Evolutionary conservation across 2,888 invertebrate genomes (phyloP), one percentile per base, ranked within the genome.

Genomic region (Napeogenes sylphis): DNA sequence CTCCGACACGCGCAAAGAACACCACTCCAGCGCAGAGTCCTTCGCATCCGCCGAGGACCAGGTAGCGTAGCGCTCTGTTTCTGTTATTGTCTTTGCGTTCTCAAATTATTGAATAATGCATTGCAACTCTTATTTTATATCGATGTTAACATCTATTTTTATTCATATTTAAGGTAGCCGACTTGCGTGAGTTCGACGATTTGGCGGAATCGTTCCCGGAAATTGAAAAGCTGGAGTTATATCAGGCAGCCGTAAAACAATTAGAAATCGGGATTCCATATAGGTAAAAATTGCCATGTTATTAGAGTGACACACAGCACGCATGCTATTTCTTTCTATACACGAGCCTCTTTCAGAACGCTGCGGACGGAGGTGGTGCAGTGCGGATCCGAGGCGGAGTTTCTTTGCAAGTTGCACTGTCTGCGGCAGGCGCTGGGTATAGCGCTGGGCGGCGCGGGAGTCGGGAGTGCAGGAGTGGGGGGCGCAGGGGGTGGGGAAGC

Each of bases 21-120:
- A 94, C 77, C 94, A 96, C 68, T 97, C 97, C 71, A 97, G 97
- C 14, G 96, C 96, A 0, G 99, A 99, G 82, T 98, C 98, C 67
- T 99, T 98, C 87, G 97, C 98, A 58, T 99, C 98, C 2, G 99
- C 99, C 0, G 95, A 97, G 77, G 99, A 98, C 82, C 94, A 95
- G 89, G 95, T 94, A 10, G 42, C 12, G 10, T 10, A 3, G 8
- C 10, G 10, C 12, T 0, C 12, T 0, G 21, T 0, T 21, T 21
- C 21, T 21, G 21, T 21, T 21, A 21, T 21, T 21, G 21, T 21
- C 21, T 21, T 21, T 21, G 21, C 21, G 0, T 21, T 21, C 21
- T 21, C 21, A 21, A 21, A 21, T 21, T 21, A 21, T 21, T 21
- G 21, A 21, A 21, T 21, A 21, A 21, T 21, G 21, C 21, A 21